These are phyloP conservation scores for Hyperoplus lanceolatus DNA, from an alignment of 2,797 vertebrate genomes.

Conservation along the genomic window DNA sequence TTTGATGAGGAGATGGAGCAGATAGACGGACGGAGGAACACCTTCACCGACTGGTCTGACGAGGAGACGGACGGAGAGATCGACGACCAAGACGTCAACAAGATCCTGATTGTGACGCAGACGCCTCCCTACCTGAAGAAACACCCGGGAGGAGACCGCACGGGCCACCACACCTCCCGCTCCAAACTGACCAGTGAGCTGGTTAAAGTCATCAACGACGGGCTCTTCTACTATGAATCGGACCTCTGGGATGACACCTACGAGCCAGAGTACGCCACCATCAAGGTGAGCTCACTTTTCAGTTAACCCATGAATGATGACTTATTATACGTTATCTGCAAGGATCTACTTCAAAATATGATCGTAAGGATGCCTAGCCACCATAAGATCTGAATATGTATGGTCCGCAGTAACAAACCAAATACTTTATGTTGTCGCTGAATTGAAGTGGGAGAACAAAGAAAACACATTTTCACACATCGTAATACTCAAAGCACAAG, in stretches of 20 bases:
- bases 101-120: conserved; percentile 98
- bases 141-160: conserved; percentile 96
- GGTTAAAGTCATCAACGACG: conserved; percentile 97
- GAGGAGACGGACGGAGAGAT: conserved; percentile 97
- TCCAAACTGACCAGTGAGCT: conserved; percentile 95
- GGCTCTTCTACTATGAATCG: conserved; percentile 98
- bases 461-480: too few relatives aligned
- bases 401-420: too few relatives aligned
- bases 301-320: background rate
- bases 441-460: too few relatives aligned
- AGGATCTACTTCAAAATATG: too few relatives aligned
- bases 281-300: conserved; percentile 90
- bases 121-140: conserved; percentile 97
- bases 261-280: conserved; percentile 97
- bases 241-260: conserved; percentile 97
- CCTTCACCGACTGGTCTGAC: conserved; percentile 98
- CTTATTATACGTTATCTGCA: background rate
- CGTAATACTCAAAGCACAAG: too few relatives aligned
- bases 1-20: conserved; percentile 99
- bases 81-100: conserved; percentile 96
- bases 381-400: too few relatives aligned
- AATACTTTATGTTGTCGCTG: too few relatives aligned
- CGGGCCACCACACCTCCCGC: conserved; percentile 94
- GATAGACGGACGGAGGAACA: conserved; percentile 97
- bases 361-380: too few relatives aligned